Evolutionary conservation across 1,140 invertebrate genomes (phyloP), one percentile per base, ranked within the genome.

Genomic region (Nephila pilipes): DNA sequence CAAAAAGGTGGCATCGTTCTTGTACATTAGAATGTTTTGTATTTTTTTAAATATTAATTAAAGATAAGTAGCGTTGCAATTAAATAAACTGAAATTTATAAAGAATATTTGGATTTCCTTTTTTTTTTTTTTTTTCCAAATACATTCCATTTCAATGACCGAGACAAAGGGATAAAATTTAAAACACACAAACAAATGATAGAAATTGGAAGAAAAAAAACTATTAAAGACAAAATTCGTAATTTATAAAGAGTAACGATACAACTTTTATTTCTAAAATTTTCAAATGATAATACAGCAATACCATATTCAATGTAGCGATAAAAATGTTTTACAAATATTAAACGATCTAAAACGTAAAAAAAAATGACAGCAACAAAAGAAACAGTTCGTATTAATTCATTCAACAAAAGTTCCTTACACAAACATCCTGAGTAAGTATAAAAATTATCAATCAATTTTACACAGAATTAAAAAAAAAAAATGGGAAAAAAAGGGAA

Each of bases 251-350:
- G 0, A 32, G 32, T 12, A 36, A 75, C 69, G 29, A 10, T 75
- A 36, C 69, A 75, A 20, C 29, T 75, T 75, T 75, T 75, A 75
- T 75, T 75, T 75, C 32, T 75, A 75, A 32, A 75, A 29, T 18
- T 75, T 75, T 75, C 58, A 75, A 75, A 75, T 65, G 63, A 65
- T 75, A 75, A 36, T 75, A 75, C 69, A 75, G 69, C 69, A 29
- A 32, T 32, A 75, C 69, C 69, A 32, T 36, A 5, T 75, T 75
- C 32, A 75, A 75, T 75, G 69, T 36, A 32, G 69, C 32, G 69
- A 75, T 75, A 75, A 75, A 75, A 75, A 36, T 16, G 3, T 29
- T 75, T 36, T 32, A 75, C 29, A 75, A 75, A 36, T 75, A 46
- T 46, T 46, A 32, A 75, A 75, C 29, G 25, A 18, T 29, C 69